Evolutionary conservation across 2,888 invertebrate species (phyloP).

Genomic region (Cephalotes varians): DNA sequence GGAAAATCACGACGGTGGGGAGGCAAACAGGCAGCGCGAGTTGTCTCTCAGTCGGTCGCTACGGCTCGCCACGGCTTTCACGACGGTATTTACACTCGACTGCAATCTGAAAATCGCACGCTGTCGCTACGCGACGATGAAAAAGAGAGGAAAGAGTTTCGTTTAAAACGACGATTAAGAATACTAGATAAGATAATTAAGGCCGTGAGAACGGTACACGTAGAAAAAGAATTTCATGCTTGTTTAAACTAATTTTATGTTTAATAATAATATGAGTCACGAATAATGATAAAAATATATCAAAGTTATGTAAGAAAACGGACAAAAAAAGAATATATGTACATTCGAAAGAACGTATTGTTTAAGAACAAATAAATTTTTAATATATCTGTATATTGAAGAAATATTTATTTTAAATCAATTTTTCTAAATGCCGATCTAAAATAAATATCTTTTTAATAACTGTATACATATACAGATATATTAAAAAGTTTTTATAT

Average conservation of each 20-base stretch:
- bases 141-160: conserved; percentile 45
- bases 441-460: neutral
- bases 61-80: conserved; percentile 63
- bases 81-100: conserved; percentile 69
- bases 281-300: conserved; percentile 4
- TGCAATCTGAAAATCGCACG: conserved; percentile 69
- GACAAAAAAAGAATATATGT: neutral
- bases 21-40: conserved; percentile 39
- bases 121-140: conserved; percentile 46
- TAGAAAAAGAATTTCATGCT: neutral
- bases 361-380: neutral
- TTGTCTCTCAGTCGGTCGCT: conserved; percentile 36
- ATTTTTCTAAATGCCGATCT: neutral
- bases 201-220: conserved; percentile 34
- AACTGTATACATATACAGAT: neutral
- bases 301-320: neutral
- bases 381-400: neutral
- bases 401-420: neutral
- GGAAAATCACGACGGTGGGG: conserved; percentile 63
- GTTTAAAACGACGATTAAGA: conserved; percentile 47
- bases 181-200: conserved; percentile 34
- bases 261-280: conserved; percentile 12
- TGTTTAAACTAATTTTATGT: neutral
- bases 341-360: neutral
- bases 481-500: neutral